Evolutionary conservation across 2,113 vertebrate species (phyloP), one percentile per base, ranked within the genome.

Genomic region (Sinocyclocheilus grahami): DNA sequence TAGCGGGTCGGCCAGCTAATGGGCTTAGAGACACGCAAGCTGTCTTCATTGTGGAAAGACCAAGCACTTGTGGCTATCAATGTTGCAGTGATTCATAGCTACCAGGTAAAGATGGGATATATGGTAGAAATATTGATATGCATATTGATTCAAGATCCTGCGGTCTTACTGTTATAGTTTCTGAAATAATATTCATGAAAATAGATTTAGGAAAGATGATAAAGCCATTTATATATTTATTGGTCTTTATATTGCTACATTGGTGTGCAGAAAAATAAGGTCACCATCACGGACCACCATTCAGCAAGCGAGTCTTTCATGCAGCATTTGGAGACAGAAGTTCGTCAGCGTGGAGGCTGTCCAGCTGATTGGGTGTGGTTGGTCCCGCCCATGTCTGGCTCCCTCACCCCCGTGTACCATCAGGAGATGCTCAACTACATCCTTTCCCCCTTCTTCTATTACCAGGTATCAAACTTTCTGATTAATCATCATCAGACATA

Each of bases 391-490:
- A 95, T 97, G 9, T 97, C 96, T 0, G 96, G 96, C 39, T 95
- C 96, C 88, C 91, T 97, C 62, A 97, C 96, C 0, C 92, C 96
- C 0, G 92, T 97, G 22, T 97, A 96, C 89, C 96, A 97, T 91
- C 96, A 97, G 85, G 96, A 97, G 92, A 96, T 97, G 96, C 0
- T 96, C 74, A 97, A 94, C 91, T 97, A 97, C 0, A 88, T 97
- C 88, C 93, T 97, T 42, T 95, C 94, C 4, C 96, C 96, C 0
- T 97, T 96, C 92, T 97, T 93, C 86, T 97, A 95, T 88, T 97
- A 97, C 87, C 96, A 97, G 95, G 96, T 97, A 90, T 37, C 3
- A 12, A 13, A 77, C 42, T 2, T 46, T 46, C 42, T 9, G 42
- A 42, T 42, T 42, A 42, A 42, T 42, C 8, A 42, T 42, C 7